Percentiles rank a stretch among this genome's conserved stretches.
These are phyloP conservation scores for Tragelaphus imberbis DNA, from an alignment of 2,113 vertebrate species.

Conservation along the genomic window DNA sequence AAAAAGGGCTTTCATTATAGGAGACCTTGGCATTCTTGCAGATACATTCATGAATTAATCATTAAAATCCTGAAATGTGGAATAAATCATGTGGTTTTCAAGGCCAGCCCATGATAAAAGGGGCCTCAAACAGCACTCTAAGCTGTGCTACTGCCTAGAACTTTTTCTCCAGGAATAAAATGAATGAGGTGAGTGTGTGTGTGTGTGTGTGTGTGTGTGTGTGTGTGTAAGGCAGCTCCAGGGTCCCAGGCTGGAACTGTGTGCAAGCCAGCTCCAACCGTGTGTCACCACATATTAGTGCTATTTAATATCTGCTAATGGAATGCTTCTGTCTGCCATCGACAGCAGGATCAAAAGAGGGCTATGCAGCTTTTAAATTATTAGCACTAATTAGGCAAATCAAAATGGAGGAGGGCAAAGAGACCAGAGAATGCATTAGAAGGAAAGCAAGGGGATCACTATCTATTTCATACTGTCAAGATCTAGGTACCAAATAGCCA, in stretches of 20 bases:
- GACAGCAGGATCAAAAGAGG: slow-evolving; percentile 77
- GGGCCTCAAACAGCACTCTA: slow-evolving; percentile 55
- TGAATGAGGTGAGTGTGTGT: slow-evolving; percentile 14
- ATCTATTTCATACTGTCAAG: slow-evolving; percentile 76
- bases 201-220: not conserved
- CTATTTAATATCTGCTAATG: slow-evolving; percentile 76
- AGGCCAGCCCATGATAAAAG: slow-evolving; percentile 66
- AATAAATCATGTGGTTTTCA: slow-evolving; percentile 72
- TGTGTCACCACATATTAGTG: slow-evolving; percentile 69
- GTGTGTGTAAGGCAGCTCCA: not conserved
- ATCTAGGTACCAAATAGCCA: slow-evolving; percentile 80
- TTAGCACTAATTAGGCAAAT: slow-evolving; percentile 84
- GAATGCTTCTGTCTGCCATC: slow-evolving; percentile 70
- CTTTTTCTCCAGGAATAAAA: slow-evolving; percentile 59
- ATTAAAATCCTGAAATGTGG: slow-evolving; percentile 75
- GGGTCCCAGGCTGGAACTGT: slow-evolving; percentile 62
- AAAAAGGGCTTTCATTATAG: slow-evolving; percentile 75
- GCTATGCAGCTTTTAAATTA: slow-evolving; percentile 78
- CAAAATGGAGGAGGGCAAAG: slow-evolving; percentile 69
- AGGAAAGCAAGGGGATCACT: slow-evolving; percentile 68
- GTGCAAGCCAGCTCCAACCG: slow-evolving; percentile 26
- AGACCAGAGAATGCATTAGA: slow-evolving; percentile 73
- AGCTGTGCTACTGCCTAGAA: slow-evolving; percentile 22
- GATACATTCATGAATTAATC: slow-evolving; percentile 83
- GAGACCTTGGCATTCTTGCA: slow-evolving; percentile 72